A percentile compares a stretch with the other conserved stretches of the same genome.
phyloP scores from a whole-genome alignment of 2,113 vertebrate species.

The Opisthocomus hoazin region DNA sequence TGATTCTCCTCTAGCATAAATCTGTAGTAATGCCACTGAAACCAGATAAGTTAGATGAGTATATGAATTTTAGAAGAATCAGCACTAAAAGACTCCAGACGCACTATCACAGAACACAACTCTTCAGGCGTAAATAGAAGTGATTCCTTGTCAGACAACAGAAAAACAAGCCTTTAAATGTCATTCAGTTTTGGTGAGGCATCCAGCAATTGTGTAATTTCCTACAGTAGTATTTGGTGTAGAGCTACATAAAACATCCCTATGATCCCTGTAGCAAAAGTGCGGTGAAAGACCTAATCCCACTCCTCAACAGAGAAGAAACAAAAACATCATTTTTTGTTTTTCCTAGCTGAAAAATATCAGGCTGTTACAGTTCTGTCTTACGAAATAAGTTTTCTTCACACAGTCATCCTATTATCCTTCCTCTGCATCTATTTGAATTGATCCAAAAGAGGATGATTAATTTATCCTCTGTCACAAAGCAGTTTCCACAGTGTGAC shows the following conservation, averaged over 20 bases:
- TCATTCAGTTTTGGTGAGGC: background rate
- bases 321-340: background rate
- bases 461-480: background rate
- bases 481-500: background rate
- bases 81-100: background rate
- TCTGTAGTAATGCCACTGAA: background rate
- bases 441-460: conserved; percentile 1
- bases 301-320: background rate
- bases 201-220: background rate
- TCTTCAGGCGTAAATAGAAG: background rate
- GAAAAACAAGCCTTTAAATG: no score
- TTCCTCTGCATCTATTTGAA: conserved; percentile 24
- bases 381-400: background rate
- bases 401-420: conserved; percentile 2
- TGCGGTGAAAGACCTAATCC: background rate
- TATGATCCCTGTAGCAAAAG: background rate
- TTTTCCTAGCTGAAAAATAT: background rate
- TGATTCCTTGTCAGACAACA: background rate
- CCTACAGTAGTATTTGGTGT: background rate
- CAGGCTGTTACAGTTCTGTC: background rate
- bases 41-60: background rate
- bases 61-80: background rate
- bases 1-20: background rate
- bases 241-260: background rate
- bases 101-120: background rate